Percentiles rank a stretch among this genome's conserved stretches.
These are phyloP conservation scores for Bradypus variegatus DNA, from an alignment of 2,797 vertebrate species.

Conservation along the genomic window DNA sequence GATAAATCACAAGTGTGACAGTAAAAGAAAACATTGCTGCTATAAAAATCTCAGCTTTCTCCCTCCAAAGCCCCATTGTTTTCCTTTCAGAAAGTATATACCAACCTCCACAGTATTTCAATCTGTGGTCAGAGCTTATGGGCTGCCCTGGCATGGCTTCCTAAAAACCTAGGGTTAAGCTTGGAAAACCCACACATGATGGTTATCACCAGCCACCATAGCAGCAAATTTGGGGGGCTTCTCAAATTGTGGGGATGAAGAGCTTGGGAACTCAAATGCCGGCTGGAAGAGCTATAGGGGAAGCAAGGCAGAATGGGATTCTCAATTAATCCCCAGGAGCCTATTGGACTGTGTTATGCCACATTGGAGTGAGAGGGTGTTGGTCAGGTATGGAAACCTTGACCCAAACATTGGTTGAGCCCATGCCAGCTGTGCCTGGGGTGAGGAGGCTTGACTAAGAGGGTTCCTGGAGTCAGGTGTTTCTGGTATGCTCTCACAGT, in stretches of 20 bases:
- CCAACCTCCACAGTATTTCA: rapidly evolving
- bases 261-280: neutral
- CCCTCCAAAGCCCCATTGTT: neutral
- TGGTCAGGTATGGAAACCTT: neutral
- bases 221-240: neutral
- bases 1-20: neutral
- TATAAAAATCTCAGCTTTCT: neutral
- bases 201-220: neutral
- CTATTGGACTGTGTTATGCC: rapidly evolving
- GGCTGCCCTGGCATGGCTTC: rapidly evolving
- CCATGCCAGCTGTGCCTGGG: rapidly evolving
- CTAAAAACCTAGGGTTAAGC: neutral
- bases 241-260: neutral
- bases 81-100: neutral
- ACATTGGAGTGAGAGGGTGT: rapidly evolving
- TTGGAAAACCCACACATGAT: neutral
- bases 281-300: neutral
- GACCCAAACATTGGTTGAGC: neutral
- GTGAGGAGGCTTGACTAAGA: no score
- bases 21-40: neutral
- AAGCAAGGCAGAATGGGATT: no score
- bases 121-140: rapidly evolving
- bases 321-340: neutral
- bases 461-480: neutral
- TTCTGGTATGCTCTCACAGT: no score